Percentiles rank a stretch among this genome's conserved stretches.
phyloP scores from a whole-genome alignment of 1,140 invertebrate genomes.

The Lasioglossum albipes region DNA sequence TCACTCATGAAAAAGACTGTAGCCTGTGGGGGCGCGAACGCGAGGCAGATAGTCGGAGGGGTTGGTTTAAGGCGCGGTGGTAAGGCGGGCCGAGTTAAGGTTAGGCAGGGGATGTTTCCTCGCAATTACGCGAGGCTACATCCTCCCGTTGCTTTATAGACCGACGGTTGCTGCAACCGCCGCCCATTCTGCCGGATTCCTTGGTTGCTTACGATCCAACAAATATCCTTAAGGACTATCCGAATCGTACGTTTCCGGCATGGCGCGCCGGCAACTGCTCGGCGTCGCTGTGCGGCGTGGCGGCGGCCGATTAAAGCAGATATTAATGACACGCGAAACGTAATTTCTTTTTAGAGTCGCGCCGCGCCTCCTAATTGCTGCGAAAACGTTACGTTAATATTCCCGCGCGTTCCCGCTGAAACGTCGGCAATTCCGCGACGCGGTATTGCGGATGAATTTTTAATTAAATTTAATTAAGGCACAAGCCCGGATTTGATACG shows the following conservation, averaged over 20 bases:
- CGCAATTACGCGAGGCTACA: constrained; percentile 50
- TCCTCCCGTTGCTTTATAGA: constrained; percentile 47
- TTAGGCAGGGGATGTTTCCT: constrained; percentile 48
- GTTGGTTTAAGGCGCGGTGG: constrained; percentile 46
- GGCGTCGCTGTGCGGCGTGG: background rate
- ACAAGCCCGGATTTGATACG: background rate
- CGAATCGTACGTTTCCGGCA: constrained; percentile 23
- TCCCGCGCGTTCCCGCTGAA: too few relatives aligned
- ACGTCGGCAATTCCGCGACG: background rate
- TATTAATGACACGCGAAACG: constrained; percentile 4
- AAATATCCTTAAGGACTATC: constrained; percentile 43
- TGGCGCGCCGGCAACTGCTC: too few relatives aligned
- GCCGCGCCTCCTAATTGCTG: constrained; percentile 3
- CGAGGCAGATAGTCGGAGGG: background rate
- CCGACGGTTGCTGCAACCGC: constrained; percentile 39
- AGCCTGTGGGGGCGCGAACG: background rate
- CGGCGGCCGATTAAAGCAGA: constrained; percentile 6
- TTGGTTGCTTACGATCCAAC: constrained; percentile 47
- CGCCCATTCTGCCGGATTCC: constrained; percentile 37
- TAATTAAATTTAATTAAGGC: constrained; percentile 30
- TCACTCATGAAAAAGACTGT: constrained; percentile 40
- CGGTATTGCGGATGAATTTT: constrained; percentile 9
- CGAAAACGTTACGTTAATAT: background rate
- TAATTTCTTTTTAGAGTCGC: background rate
- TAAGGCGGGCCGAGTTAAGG: constrained; percentile 40